Evolutionary conservation across 2,113 vertebrate genomes (phyloP).

Genomic region (Oryctolagus cuniculus): DNA sequence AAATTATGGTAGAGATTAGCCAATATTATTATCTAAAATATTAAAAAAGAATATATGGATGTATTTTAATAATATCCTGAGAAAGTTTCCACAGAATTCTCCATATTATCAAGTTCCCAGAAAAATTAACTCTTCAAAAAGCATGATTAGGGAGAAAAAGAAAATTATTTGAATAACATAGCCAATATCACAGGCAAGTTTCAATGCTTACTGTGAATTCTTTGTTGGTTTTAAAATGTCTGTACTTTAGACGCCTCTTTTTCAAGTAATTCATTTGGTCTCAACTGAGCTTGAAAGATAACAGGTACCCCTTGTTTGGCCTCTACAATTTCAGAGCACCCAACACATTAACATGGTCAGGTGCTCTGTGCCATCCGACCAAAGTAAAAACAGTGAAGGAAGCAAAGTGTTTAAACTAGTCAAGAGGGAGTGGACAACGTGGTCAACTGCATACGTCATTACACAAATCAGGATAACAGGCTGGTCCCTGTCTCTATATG

Average conservation of each 20-base stretch:
- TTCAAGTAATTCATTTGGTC: conserved; percentile 14
- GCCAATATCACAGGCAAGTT: neutral
- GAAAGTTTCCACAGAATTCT: neutral
- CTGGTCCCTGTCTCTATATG: neutral
- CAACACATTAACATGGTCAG: neutral
- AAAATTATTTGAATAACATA: conserved; percentile 40
- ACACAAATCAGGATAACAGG: neutral
- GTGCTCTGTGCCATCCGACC: neutral
- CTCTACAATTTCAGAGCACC: neutral
- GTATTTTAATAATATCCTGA: neutral
- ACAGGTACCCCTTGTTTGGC: neutral
- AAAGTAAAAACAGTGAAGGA: conserved; percentile 1
- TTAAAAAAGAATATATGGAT: neutral
- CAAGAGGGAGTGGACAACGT: neutral
- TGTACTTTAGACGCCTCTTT: neutral
- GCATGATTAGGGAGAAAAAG: neutral
- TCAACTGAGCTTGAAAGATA: neutral
- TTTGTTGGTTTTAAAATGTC: neutral
- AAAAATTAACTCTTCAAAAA: conserved; percentile 43
- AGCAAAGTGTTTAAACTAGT: conserved; percentile 15
- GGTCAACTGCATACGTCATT: neutral
- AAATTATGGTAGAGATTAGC: neutral
- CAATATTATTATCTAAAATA: neutral
- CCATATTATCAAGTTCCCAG: neutral
- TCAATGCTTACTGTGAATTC: neutral